Base-by-base conservation (phyloP, 2,888 invertebrate genomes). In the Crossocerus cetratus region DNA sequence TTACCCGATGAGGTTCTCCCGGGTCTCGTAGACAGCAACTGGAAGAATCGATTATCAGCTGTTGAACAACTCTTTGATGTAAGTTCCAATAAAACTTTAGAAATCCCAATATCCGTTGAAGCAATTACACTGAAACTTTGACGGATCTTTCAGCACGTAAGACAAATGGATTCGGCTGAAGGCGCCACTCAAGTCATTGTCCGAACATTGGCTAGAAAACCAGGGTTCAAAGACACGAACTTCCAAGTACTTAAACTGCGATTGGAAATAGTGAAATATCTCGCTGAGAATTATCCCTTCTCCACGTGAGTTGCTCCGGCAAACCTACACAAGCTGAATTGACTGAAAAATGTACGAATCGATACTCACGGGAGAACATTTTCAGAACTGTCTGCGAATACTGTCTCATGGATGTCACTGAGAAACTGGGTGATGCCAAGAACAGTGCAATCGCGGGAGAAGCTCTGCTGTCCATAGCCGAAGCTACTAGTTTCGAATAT, bases 181-280 rank as follows among this genome's bases (percentile, higher is more conserved):
- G 92, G 94, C 2, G 93, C 94, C 0, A 93, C 95, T 0, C 98
- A 98, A 90, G 93, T 96, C 0, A 88, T 97, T 32, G 93, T 96
- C 32, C 93, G 95, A 65, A 93, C 93, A 2, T 86, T 97, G 16
- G 94, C 93, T 78, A 95, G 94, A 85, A 98, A 97, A 87, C 98
- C 98, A 0, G 98, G 98, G 0, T 90, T 93, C 23, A 93, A 96
- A 88, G 98, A 98, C 86, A 97, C 95, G 71, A 98, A 98, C 89
- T 96, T 98, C 76, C 97, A 98, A 92, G 97, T 97, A 14, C 90
- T 97, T 61, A 97, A 97, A 88, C 92, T 94, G 0, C 94, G 96
- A 79, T 90, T 98, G 16, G 97, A 98, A 81, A 93, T 95, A 13
- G 93, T 97, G 68, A 95, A 95, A 80, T 93, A 93, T 78, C 91